Conservation (phyloP, 2,797 vertebrate species). For the Chelmon rostratus region DNA sequence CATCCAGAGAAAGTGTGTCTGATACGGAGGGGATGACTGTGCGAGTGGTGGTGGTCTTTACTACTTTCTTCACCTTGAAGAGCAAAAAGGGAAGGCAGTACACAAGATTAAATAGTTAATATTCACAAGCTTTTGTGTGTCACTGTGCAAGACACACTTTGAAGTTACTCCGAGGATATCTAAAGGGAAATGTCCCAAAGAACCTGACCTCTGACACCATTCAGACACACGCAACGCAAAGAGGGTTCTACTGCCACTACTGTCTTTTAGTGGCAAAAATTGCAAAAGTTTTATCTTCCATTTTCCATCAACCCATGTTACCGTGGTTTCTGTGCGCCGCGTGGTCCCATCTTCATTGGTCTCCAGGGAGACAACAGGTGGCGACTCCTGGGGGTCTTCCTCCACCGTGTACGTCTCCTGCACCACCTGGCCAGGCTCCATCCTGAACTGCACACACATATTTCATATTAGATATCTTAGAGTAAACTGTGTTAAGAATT, state of each 20-base stretch:
- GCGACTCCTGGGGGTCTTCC: conserved; percentile 89
- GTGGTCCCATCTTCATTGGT: conserved; percentile 92
- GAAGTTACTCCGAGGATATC: neutral
- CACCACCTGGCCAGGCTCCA: conserved; percentile 93
- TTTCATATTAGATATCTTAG: neutral
- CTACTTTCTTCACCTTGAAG: conserved; percentile 92
- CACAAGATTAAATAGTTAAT: neutral
- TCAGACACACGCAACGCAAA: neutral
- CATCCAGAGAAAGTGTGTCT: conserved; percentile 91
- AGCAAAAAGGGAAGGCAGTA: neutral
- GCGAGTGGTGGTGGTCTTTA: conserved; percentile 93
- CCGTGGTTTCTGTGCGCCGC: conserved; percentile 93
- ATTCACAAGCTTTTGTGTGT: neutral
- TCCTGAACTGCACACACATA: conserved; percentile 85
- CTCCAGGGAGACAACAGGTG: conserved; percentile 91
- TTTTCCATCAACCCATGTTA: conserved; percentile 66
- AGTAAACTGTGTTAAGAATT: neutral
- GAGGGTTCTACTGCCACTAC: neutral
- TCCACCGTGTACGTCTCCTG: conserved; percentile 91
- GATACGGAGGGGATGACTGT: conserved; percentile 91
- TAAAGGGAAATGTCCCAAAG: neutral
- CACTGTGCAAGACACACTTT: neutral
- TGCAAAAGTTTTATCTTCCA: too few species aligned
- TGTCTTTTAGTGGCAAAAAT: too few species aligned
- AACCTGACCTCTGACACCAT: too few species aligned